Evolutionary conservation across 37 sponge, comb jelly and placozoan genomes (phyloP), one percentile per base, ranked within the genome.

Genomic region (Mnemiopsis leidyi): DNA sequence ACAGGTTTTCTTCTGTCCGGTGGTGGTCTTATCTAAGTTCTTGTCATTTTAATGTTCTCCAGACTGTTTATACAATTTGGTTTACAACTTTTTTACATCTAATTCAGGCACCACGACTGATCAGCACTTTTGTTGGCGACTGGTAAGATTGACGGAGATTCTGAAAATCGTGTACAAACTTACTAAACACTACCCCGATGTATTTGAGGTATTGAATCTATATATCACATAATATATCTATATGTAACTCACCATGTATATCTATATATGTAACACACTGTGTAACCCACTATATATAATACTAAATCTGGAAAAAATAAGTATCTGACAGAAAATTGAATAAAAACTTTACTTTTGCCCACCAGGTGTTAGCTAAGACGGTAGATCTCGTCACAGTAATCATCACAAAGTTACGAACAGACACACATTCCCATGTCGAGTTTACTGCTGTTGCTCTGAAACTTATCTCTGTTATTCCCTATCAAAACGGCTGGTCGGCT

Each of bases 71-170:
- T 16, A 21, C 24, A n/a, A 73, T 7, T 21, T 21, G 24, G 24
- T 73, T 21, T 7, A 73, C 28, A 7, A 73, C n/a, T n/a, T n/a
- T n/a, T n/a, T n/a, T n/a, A n/a, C n/a, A n/a, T 33, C 7, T 79
- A 79, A 79, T 25, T 5, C 90, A 85, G 90, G 90, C 0, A 38
- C 90, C 0, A 85, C 90, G 13, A 39, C 48, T 23, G 90, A 85
- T 39, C 90, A 85, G 61, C 90, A 85, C 61, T 85, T 85, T 28
- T 85, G 90, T 40, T 85, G 90, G 90, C 23, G 90, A 23, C 61
- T 85, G 48, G 16, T 61, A 28, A 13, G 90, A 3, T 38, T 61
- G 9, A 26, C 36, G 9, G 90, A 85, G 40, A 85, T 85, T 7
- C 29, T 85, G 1, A 38, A 85, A n/a, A 40, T 85, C 1, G 90